Conservation (phyloP, 2,113 vertebrate genomes). For the Prionailurus viverrinus region DNA sequence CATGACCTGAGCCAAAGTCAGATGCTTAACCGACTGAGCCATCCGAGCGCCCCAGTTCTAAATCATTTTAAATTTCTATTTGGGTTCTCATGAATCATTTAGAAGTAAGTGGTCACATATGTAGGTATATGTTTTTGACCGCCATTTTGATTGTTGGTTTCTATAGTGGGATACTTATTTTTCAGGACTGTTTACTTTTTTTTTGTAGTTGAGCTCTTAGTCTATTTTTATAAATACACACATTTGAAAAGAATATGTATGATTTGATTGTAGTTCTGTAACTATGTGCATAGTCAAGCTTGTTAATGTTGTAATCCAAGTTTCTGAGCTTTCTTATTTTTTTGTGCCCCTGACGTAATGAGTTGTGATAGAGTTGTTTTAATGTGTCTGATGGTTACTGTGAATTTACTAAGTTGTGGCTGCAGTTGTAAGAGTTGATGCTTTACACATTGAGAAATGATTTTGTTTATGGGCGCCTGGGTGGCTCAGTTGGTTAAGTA, state of each 20-base stretch:
- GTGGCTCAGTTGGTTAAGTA: no score
- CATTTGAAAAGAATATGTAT: background rate
- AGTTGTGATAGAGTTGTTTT: background rate
- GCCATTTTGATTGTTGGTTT: background rate
- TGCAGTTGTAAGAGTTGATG: background rate
- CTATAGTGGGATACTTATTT: background rate
- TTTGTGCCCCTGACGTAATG: background rate
- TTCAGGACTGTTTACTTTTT: background rate
- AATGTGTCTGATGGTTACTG: background rate
- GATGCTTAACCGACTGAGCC: no score
- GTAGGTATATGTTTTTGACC: background rate
- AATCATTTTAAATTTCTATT: background rate
- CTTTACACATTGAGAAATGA: background rate
- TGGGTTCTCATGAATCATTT: background rate
- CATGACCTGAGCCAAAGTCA: no score
- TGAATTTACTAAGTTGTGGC: background rate
- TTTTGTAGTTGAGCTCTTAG: background rate
- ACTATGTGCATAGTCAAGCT: background rate
- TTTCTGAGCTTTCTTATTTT: background rate
- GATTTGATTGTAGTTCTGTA: background rate
- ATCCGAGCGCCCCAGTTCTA: background rate
- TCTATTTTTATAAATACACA: background rate
- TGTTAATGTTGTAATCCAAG: background rate
- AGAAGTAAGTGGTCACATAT: background rate
- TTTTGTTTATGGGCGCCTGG: background rate